phyloP scores from a whole-genome alignment of 1,140 invertebrate genomes.

The Eupristina koningsbergeri region DNA sequence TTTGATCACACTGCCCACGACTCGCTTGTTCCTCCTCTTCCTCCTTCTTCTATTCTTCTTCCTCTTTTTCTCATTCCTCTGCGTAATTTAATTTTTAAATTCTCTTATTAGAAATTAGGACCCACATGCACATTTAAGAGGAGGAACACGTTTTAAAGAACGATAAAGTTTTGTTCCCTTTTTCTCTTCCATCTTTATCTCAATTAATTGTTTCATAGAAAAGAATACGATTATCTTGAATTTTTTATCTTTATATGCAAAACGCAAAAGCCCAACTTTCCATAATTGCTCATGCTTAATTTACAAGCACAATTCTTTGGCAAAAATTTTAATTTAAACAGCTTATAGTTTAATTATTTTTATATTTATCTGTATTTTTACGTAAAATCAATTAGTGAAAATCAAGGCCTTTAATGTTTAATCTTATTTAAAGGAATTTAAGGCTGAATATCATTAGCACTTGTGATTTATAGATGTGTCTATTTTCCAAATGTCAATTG shows the following conservation, averaged over 20 bases:
- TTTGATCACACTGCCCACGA: slow-evolving; percentile 39
- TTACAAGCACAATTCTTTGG: neutral
- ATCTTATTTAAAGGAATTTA: too few relatives aligned
- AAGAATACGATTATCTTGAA: neutral
- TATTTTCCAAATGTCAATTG: too few relatives aligned
- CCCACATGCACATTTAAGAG: neutral
- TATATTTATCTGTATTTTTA: neutral
- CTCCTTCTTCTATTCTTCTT: slow-evolving; percentile 23
- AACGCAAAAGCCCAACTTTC: neutral
- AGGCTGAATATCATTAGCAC: too few relatives aligned
- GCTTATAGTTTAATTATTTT: too few relatives aligned
- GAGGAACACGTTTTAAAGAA: slow-evolving; percentile 27
- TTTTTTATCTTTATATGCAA: neutral
- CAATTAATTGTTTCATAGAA: neutral
- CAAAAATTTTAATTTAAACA: neutral
- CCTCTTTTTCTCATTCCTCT: neutral
- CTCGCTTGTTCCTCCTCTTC: neutral
- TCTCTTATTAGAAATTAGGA: slow-evolving; percentile 28
- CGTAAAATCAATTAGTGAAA: too few relatives aligned
- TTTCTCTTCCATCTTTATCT: neutral
- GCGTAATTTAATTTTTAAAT: slow-evolving; percentile 20
- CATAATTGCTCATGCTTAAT: neutral
- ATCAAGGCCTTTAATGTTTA: too few relatives aligned
- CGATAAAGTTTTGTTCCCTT: slow-evolving; percentile 7
- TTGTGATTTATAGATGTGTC: too few relatives aligned